Evolutionary conservation across 2,888 invertebrate species (phyloP).

Genomic region (Caenorhabditis sp.): DNA sequence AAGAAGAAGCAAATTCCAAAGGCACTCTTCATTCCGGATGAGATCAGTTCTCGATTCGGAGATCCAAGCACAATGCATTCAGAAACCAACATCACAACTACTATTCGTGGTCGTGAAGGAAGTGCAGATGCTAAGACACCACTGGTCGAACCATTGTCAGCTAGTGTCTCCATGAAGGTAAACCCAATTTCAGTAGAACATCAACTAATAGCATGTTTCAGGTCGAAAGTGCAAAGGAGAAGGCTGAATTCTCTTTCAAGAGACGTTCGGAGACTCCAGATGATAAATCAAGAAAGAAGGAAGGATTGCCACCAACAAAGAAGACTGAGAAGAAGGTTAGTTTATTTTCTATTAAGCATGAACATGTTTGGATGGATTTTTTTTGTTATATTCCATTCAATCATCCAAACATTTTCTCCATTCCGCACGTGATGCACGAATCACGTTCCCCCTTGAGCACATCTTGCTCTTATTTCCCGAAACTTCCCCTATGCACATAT

Average conservation of each 20-base stretch:
- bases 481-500: conserved; percentile 36
- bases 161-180: conserved; percentile 73
- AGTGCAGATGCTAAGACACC: conserved; percentile 73
- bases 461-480: conserved; percentile 42
- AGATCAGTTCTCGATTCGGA: conserved; percentile 80
- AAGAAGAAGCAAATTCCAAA: conserved; percentile 74
- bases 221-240: conserved; percentile 68
- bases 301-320: conserved; percentile 64
- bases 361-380: conserved; percentile 10
- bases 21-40: conserved; percentile 81
- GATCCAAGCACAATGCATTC: conserved; percentile 76
- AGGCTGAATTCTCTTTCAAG: conserved; percentile 72
- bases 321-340: conserved; percentile 55
- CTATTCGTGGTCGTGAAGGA: conserved; percentile 74
- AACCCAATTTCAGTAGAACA: not conserved
- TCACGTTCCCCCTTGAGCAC: conserved; percentile 59
- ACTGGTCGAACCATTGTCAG: conserved; percentile 67
- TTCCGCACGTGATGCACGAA: conserved; percentile 54
- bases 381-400: not conserved
- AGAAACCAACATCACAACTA: conserved; percentile 74
- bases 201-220: not conserved
- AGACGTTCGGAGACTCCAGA: conserved; percentile 69
- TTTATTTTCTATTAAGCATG: conserved; percentile 36
- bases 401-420: conserved; percentile 21
- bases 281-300: conserved; percentile 58